Conservation (phyloP, 2,113 vertebrate species). For the Pluvialis apricaria region DNA sequence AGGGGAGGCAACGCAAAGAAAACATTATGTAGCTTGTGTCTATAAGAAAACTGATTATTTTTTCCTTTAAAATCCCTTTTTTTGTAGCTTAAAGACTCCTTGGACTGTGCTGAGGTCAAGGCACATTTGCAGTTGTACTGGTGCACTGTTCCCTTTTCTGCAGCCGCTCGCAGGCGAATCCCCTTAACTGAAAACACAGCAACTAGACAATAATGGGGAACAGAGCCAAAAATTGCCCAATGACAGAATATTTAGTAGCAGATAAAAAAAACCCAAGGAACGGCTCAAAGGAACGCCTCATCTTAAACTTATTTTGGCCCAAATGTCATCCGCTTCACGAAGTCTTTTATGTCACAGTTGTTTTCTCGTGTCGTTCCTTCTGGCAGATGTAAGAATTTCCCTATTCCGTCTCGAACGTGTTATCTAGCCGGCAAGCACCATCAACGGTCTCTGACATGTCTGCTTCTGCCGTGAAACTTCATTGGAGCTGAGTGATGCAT, state of each 20-base stretch:
- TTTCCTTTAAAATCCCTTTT: not conserved
- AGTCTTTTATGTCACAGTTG: conserved; percentile 31
- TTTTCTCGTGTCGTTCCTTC: not conserved
- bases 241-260: conserved; percentile 41
- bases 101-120: not conserved
- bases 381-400: not conserved
- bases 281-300: conserved; percentile 73
- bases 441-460: rapidly evolving
- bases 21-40: not conserved
- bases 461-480: not conserved
- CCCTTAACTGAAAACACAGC: conserved; percentile 55
- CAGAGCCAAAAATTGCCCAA: conserved; percentile 38
- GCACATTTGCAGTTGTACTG: not conserved
- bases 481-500: not conserved
- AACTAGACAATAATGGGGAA: conserved; percentile 52
- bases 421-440: not conserved
- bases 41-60: not conserved
- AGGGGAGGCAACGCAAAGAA: rapidly evolving
- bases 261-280: conserved; percentile 62
- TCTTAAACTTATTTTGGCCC: conserved; percentile 83
- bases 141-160: not conserved
- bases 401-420: not conserved
- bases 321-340: conserved; percentile 73
- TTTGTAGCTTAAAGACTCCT: not conserved
- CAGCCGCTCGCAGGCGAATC: not conserved